Conservation (phyloP, 2,797 vertebrate species). For the Menidia menidia region DNA sequence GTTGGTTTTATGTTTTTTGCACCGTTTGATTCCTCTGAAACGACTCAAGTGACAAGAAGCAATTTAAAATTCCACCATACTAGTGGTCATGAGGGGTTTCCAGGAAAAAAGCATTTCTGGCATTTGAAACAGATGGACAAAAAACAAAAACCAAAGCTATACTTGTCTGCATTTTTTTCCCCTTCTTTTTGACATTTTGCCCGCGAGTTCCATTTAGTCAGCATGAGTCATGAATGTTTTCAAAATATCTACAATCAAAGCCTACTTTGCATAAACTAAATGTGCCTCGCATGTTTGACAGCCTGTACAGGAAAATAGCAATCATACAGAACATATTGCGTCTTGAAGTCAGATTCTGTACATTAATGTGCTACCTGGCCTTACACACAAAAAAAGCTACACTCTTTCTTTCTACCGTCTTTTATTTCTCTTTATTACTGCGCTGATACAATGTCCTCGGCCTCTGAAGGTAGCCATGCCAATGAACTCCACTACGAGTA, state of each 20-base stretch:
- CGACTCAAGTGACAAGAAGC: background rate
- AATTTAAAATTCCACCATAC: background rate
- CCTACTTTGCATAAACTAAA: slow-evolving; percentile 4
- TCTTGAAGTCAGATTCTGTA: background rate
- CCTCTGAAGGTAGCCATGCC: background rate
- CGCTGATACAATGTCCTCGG: slow-evolving; percentile 9
- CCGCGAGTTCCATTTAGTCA: slow-evolving; percentile 1
- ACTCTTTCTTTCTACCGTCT: background rate
- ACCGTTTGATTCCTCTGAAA: slow-evolving; percentile 3
- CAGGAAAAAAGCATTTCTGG: background rate
- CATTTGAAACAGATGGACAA: background rate
- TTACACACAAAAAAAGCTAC: slow-evolving; percentile 6
- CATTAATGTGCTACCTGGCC: background rate
- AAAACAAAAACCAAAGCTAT: background rate
- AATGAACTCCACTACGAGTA: slow-evolving; percentile 27
- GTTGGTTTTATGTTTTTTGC: background rate
- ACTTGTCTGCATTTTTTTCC: slow-evolving; percentile 6
- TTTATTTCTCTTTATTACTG: slow-evolving; percentile 6
- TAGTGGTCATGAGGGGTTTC: background rate
- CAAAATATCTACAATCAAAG: slow-evolving; percentile 7
- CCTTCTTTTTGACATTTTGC: background rate
- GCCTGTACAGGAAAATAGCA: slow-evolving; percentile 4
- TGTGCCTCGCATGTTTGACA: background rate
- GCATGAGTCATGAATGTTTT: background rate
- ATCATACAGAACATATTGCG: background rate